A percentile compares a stretch with the other conserved stretches of the same genome.
Conservation (phyloP, 2,888 invertebrate species). For the Harpagoxenus sublaevis region DNA sequence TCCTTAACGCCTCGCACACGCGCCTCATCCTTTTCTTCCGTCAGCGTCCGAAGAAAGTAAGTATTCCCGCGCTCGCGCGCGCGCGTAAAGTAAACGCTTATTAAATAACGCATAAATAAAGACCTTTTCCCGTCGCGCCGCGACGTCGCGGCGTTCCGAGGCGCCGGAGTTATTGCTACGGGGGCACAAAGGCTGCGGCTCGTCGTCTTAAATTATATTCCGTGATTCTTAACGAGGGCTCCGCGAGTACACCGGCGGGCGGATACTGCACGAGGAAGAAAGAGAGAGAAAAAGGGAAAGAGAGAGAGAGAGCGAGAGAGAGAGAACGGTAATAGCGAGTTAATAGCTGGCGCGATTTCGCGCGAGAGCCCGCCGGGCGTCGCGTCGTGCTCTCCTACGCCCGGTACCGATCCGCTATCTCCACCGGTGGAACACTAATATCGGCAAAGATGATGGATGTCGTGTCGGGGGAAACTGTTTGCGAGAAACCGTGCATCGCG, state of each 20-base stretch:
- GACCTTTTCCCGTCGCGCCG: conserved; percentile 37
- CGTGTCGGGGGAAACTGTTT: conserved; percentile 52
- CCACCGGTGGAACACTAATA: conserved; percentile 50
- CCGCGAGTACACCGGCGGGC: conserved; percentile 27
- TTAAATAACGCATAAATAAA: conserved; percentile 52
- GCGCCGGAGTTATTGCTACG: conserved; percentile 50
- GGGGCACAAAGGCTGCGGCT: conserved; percentile 56
- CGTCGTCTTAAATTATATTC: conserved; percentile 53
- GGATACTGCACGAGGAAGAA: neutral
- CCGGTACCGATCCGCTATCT: conserved; percentile 53
- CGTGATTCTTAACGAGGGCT: conserved; percentile 52
- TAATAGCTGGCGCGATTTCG: conserved; percentile 55
- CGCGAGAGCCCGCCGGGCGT: conserved; percentile 45
- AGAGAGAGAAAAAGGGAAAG: neutral
- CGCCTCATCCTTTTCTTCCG: neutral
- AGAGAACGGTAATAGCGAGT: conserved; percentile 38
- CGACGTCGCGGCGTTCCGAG: conserved; percentile 47
- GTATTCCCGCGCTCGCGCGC: neutral
- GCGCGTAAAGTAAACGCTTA: conserved; percentile 49
- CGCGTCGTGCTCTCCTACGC: conserved; percentile 47
- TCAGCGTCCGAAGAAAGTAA: neutral
- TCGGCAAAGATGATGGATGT: conserved; percentile 64
- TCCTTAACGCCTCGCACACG: neutral
- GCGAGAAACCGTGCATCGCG: conserved; percentile 70
- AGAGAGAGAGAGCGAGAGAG: neutral